Evolutionary conservation across 2,113 vertebrate genomes (phyloP).

Genomic region (Ciconia maguari): DNA sequence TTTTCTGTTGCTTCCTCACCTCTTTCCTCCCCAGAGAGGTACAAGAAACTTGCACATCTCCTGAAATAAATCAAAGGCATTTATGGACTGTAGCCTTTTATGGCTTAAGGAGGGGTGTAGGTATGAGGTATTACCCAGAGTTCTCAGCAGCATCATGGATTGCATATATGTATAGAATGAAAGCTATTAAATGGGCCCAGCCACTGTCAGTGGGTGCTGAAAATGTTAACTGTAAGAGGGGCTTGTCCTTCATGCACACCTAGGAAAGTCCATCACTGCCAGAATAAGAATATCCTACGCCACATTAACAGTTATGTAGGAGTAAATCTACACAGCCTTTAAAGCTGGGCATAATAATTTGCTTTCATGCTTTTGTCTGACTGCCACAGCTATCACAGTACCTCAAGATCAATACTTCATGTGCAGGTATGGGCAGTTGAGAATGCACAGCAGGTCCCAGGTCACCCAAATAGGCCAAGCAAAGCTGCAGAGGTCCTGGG

Average conservation of each 20-base stretch:
- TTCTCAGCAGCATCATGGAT: not conserved
- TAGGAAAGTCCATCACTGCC: not conserved
- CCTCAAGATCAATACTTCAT: not conserved
- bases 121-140: not conserved
- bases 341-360: not conserved
- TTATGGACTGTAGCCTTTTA: not conserved
- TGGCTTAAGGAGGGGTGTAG: not conserved
- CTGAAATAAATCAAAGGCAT: not conserved
- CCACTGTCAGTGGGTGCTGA: not conserved
- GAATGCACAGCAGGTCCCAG: not conserved
- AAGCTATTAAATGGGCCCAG: not conserved
- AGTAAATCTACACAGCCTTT: not conserved
- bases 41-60: not conserved
- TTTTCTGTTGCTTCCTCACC: not conserved
- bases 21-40: not conserved
- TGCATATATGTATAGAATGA: not conserved
- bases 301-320: not conserved
- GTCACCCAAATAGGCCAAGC: not conserved
- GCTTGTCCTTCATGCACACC: not conserved
- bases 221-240: not conserved
- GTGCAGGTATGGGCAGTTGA: not conserved
- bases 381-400: not conserved
- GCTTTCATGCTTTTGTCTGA: not conserved
- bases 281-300: not conserved
- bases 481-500: not conserved